Base-by-base conservation (phyloP, 2,113 vertebrate genomes). In the Malurus melanocephalus region DNA sequence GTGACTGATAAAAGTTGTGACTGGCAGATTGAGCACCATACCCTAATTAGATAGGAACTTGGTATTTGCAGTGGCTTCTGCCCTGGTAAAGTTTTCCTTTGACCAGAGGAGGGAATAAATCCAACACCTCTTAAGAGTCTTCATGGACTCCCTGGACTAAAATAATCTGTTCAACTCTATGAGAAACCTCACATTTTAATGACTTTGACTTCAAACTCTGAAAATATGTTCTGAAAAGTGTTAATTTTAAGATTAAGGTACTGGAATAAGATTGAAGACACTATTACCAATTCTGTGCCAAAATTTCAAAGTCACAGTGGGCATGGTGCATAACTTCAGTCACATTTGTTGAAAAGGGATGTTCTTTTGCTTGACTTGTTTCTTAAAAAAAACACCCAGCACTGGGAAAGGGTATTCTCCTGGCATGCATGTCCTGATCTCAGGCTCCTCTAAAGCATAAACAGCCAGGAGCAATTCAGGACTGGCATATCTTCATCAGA, bases 401-500 rank as follows among this genome's bases (percentile, higher is more conserved):
- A 35, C 14, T 38, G 8, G 35, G 40, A 77, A 73, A 4, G 13
- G 11, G 3, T 11, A 2, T 51, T 82, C 30, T 88, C 14, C 52
- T 59, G 43, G 46, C 4, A 12, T 8, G 0, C 12, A 6, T 57
- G 12, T 27, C 20, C 3, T 59, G 51, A 62, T 73, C 40, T 83
- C 17, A 72, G 10, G 27, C 7, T 75, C 6, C 67, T 83, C 43
- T 71, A 77, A 69, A 76, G 30, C 30, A 67, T 45, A 73, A 82
- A 76, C 57, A 88, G 43, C 45, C 56, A 74, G 64, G 86, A 86
- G 82, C 2, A 83, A 74, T 71, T 71, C 59, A 66, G 68, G 81
- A 83, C 76, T 71, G 52, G 40, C 33, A 56, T 74, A 80, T 64
- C 88, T 88, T 91, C 52, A 74, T 93, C 80, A 69, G 65, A 91